A percentile compares a stretch with the other conserved stretches of the same genome.
Evolutionary conservation across 2,888 invertebrate genomes (phyloP).

Genomic region (Crematogaster levior): DNA sequence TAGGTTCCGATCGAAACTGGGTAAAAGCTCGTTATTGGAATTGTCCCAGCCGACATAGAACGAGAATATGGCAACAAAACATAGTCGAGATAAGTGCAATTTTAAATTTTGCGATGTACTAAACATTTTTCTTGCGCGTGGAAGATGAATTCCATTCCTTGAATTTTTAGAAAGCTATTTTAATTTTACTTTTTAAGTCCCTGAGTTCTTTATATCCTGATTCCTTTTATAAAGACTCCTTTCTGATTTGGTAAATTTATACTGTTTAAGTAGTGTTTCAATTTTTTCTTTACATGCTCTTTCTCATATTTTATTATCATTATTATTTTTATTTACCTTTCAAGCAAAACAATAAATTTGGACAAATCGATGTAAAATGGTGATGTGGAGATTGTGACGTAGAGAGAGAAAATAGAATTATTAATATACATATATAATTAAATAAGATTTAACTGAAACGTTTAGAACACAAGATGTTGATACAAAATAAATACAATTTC

Average conservation of each 20-base stretch:
- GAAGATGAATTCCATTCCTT: neutral
- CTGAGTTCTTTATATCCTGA: too few relatives aligned
- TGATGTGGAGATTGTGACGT: neutral
- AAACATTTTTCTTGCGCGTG: neutral
- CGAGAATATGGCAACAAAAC: constrained; percentile 51
- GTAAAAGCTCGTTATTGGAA: constrained; percentile 74
- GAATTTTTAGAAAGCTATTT: neutral
- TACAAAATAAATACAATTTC: constrained; percentile 3
- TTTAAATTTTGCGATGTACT: neutral
- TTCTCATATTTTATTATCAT: neutral
- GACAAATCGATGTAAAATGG: neutral
- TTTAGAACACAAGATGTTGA: neutral
- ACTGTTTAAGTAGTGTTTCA: neutral
- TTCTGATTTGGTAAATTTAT: too few relatives aligned
- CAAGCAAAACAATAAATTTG: neutral
- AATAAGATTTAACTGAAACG: neutral
- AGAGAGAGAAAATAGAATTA: neutral
- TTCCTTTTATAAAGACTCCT: too few relatives aligned
- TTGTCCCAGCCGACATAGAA: constrained; percentile 64
- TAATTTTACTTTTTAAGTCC: neutral
- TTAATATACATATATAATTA: too few relatives aligned
- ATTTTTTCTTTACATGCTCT: neutral
- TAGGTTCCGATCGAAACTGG: constrained; percentile 68
- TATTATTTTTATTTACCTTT: too few relatives aligned
- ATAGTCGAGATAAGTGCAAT: neutral